Evolutionary conservation across 1,140 invertebrate genomes (phyloP).

Genomic region (Drosophila leontia): DNA sequence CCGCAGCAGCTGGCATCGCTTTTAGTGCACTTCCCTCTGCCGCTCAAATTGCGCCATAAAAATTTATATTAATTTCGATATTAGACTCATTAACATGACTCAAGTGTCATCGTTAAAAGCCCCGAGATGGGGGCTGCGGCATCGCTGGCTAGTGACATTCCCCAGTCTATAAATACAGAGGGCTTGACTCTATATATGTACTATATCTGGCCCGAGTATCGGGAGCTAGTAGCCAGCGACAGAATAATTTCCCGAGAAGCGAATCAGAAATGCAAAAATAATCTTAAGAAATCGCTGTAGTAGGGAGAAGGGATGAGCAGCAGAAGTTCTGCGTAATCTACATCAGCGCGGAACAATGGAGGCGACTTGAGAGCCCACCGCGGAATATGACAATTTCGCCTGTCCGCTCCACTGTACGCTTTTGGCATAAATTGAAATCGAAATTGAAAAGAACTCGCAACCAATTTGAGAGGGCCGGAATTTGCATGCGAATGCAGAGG

Average conservation of each 20-base stretch:
- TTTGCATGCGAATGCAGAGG: conserved; percentile 53
- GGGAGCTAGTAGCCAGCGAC: conserved; percentile 37
- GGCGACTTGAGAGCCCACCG: conserved; percentile 25
- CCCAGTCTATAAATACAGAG: conserved; percentile 60
- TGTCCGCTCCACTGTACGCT: conserved; percentile 19
- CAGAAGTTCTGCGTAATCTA: conserved; percentile 75
- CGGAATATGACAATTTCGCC: conserved; percentile 28
- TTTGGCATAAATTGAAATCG: conserved; percentile 77
- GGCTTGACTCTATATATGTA: conserved; percentile 4
- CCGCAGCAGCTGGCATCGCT: conserved; percentile 50
- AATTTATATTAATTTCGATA: conserved; percentile 81
- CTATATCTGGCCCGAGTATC: conserved; percentile 34
- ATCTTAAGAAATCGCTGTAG: conserved; percentile 63
- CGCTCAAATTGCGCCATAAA: conserved; percentile 65
- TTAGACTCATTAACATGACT: conserved; percentile 70
- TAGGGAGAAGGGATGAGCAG: conserved; percentile 46
- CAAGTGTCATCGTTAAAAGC: conserved; percentile 48
- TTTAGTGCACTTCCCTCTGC: conserved; percentile 58
- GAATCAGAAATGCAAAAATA: conserved; percentile 81
- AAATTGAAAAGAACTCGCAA: conserved; percentile 34
- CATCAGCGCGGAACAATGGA: conserved; percentile 53
- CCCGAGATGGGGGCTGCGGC: conserved; percentile 7
- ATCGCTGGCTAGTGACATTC: neutral
- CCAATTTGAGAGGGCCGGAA: conserved; percentile 41
- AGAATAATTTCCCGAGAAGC: conserved; percentile 56